These are phyloP conservation scores for Latrodectus elegans DNA, from an alignment of 2,888 invertebrate genomes.

Conservation along the genomic window DNA sequence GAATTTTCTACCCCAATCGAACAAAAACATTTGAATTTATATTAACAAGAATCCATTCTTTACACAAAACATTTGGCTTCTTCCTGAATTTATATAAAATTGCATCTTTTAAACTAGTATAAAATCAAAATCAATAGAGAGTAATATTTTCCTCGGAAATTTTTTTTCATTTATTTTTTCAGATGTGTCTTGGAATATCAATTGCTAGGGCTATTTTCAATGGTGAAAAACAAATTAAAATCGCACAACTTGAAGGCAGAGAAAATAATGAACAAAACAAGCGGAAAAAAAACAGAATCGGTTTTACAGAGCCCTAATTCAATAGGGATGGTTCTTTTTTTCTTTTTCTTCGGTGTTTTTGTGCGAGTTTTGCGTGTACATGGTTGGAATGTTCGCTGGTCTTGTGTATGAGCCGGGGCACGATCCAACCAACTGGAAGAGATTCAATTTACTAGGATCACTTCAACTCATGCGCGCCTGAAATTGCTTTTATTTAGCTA, in stretches of 20 bases:
- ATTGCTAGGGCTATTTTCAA: no score
- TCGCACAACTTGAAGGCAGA: background rate
- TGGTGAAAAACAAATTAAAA: background rate
- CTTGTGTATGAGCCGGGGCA: conserved; percentile 5
- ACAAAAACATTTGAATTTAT: no score
- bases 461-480: conserved; percentile 43
- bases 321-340: conserved; percentile 24
- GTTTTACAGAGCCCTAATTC: conserved; percentile 56
- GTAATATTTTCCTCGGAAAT: no score
- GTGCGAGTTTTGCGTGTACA: background rate
- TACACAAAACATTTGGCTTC: no score
- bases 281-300: conserved; percentile 41
- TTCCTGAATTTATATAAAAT: no score
- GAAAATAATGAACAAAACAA: conserved; percentile 24
- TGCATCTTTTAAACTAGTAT: no score
- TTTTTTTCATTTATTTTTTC: no score
- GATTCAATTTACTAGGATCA: conserved; percentile 58
- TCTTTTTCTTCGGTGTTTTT: conserved; percentile 10
- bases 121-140: no score
- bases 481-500: conserved; percentile 39
- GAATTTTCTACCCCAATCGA: no score
- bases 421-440: conserved; percentile 43
- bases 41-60: no score
- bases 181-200: no score
- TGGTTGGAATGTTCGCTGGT: conserved; percentile 24